Percentiles rank a stretch among this genome's conserved stretches.
phyloP scores from a whole-genome alignment of 2,888 invertebrate genomes.

The Mystacides longicornis region DNA sequence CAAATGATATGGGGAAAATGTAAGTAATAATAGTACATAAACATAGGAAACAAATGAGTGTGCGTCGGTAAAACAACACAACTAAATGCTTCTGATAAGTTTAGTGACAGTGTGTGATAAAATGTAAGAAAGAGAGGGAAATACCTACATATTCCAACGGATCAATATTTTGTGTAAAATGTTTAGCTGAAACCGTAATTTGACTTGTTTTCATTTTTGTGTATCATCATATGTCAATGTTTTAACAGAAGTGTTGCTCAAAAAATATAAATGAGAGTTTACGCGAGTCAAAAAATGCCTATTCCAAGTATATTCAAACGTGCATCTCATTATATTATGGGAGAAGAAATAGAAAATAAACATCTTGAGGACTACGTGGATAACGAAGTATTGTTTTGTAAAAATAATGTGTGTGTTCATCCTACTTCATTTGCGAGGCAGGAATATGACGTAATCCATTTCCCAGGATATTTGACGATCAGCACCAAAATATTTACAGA shows the following conservation, averaged over 20 bases:
- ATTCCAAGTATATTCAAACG: conserved; percentile 67
- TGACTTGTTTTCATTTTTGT: neutral
- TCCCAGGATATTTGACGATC: conserved; percentile 87
- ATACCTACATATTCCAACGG: neutral
- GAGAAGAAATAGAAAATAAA: conserved; percentile 55
- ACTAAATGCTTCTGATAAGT: neutral
- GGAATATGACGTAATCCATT: conserved; percentile 78
- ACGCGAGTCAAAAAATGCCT: conserved; percentile 51
- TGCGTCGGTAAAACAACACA: neutral
- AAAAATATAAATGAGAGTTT: conserved; percentile 1
- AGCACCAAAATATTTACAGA: conserved; percentile 74
- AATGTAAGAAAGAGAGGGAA: neutral
- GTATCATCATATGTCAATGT: neutral
- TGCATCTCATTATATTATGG: conserved; percentile 73
- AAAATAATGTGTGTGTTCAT: conserved; percentile 97
- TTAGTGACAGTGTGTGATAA: neutral
- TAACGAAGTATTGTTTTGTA: conserved; percentile 81
- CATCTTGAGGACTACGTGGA: conserved; percentile 64
- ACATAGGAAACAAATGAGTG: neutral
- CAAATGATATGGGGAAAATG: too few relatives aligned
- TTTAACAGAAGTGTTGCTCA: neutral
- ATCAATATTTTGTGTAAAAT: neutral
- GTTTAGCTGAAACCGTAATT: neutral
- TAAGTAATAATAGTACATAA: too few relatives aligned
- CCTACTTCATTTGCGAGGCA: conserved; percentile 79